Evolutionary conservation across 2,797 vertebrate species (phyloP).

Genomic region (Morus bassanus): DNA sequence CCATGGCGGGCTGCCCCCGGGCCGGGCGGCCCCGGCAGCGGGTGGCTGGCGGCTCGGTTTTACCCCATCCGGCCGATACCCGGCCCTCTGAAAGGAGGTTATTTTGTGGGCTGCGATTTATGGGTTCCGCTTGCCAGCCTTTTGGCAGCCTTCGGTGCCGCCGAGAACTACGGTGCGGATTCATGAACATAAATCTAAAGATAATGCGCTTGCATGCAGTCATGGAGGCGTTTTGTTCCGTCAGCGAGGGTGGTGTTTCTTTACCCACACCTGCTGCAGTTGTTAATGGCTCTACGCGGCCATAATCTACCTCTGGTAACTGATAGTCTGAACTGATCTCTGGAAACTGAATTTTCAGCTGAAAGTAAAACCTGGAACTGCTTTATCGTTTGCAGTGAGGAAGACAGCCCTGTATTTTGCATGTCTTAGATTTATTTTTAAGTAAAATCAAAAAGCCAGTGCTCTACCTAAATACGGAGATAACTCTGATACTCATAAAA

Average conservation of each 20-base stretch:
- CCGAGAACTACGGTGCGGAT: too few relatives aligned
- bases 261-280: background rate
- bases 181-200: rapidly evolving
- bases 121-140: too few relatives aligned
- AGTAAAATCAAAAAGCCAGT: background rate
- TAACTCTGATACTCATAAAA: rapidly evolving
- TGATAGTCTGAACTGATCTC: too few relatives aligned
- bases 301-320: too few relatives aligned
- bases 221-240: too few relatives aligned
- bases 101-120: too few relatives aligned
- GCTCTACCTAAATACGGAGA: rapidly evolving
- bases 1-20: too few relatives aligned
- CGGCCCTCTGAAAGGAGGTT: too few relatives aligned
- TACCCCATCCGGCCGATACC: rapidly evolving
- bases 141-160: too few relatives aligned
- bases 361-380: background rate
- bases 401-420: rapidly evolving
- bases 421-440: rapidly evolving
- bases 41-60: rapidly evolving
- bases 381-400: rapidly evolving
- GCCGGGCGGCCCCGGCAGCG: background rate
- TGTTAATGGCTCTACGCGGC: background rate
- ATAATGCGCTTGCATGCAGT: rapidly evolving
- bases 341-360: background rate
- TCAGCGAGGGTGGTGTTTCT: too few relatives aligned